Conservation (phyloP, 2,797 vertebrate genomes). For the Margarornis squamiger region DNA sequence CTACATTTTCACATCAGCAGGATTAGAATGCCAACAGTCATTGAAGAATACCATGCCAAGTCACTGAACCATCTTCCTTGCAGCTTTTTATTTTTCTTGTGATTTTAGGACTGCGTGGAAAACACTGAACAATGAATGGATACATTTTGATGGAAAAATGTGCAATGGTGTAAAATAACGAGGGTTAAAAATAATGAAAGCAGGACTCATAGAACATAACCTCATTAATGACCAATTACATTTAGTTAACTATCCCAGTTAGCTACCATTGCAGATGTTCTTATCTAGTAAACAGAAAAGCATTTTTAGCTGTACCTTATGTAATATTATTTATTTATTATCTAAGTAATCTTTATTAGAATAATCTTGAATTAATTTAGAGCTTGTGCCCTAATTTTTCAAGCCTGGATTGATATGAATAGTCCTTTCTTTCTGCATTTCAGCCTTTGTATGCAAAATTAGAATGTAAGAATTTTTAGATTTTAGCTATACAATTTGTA, state of each 20-base stretch:
- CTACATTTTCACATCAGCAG: background rate
- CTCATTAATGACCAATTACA: background rate
- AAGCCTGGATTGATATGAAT: background rate
- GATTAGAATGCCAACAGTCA: background rate
- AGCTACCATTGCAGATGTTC: background rate
- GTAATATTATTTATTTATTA: background rate
- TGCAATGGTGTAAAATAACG: background rate
- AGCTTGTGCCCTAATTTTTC: background rate
- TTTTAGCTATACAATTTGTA: background rate
- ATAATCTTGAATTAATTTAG: background rate
- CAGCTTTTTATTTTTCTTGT: background rate
- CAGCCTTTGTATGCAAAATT: background rate
- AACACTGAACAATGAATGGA: background rate
- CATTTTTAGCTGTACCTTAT: background rate
- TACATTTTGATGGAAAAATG: background rate
- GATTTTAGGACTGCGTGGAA: background rate
- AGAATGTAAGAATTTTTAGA: background rate
- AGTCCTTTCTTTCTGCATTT: background rate
- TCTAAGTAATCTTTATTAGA: background rate
- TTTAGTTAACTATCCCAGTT: background rate
- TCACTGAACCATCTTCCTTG: background rate
- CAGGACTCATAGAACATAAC: background rate
- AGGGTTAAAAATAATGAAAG: background rate
- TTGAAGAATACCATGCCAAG: background rate
- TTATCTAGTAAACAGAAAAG: background rate